A percentile compares a stretch with the other conserved stretches of the same genome.
These are phyloP conservation scores for Pampusana beccarii DNA, from an alignment of 2,113 vertebrate genomes.

Conservation along the genomic window DNA sequence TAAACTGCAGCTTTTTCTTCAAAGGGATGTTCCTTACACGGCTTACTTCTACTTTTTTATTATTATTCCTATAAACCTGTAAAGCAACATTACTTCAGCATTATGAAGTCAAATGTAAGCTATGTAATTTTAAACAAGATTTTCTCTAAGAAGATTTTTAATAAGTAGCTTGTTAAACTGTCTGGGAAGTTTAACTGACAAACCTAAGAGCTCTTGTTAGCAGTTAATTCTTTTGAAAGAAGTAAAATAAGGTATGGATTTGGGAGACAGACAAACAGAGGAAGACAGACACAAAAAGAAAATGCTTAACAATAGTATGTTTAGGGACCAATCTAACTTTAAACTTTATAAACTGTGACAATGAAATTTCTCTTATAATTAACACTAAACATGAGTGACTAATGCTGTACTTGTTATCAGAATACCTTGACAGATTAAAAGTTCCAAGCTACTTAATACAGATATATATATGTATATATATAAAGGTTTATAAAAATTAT, in stretches of 20 bases:
- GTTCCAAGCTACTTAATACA: not conserved
- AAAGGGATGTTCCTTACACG: not conserved
- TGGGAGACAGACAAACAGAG: not conserved
- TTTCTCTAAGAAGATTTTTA: slow-evolving; percentile 38
- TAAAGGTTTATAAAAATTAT: not conserved
- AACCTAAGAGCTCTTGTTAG: not conserved
- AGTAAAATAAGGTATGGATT: not conserved
- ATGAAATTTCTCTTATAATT: not conserved
- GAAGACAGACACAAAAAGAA: not conserved
- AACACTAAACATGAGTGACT: not conserved
- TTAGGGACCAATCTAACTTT: not conserved
- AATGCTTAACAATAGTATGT: not conserved
- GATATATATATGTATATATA: not conserved
- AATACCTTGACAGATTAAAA: not conserved
- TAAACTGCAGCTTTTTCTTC: not conserved
- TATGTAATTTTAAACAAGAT: slow-evolving; percentile 34
- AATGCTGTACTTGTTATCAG: not conserved
- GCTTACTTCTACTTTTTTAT: not conserved
- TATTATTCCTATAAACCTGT: not conserved
- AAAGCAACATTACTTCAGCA: not conserved
- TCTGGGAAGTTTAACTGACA: slow-evolving; percentile 12
- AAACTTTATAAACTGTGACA: not conserved
- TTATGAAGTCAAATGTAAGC: slow-evolving; percentile 14
- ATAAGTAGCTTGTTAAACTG: slow-evolving; percentile 24
- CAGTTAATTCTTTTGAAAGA: not conserved